Base-by-base conservation (phyloP, 64 coral and sea anemone genomes). In the Astreopora myriophthalma region DNA sequence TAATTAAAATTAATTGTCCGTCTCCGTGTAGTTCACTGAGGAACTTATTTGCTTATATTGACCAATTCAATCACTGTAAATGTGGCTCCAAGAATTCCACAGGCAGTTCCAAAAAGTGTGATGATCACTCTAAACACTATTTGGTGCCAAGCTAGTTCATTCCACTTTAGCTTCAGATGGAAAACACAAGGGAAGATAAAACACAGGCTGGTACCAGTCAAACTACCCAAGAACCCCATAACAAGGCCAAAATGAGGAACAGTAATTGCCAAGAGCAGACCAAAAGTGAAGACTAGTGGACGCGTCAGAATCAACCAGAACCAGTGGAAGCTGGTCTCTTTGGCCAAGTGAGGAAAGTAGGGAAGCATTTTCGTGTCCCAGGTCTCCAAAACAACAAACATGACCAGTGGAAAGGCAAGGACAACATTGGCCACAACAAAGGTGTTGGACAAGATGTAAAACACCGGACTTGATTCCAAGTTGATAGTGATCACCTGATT, bases 211-310 rank as follows among this genome's bases (percentile, higher is more conserved):
- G 79, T 96, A 6, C 95, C 95, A 42, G 95, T 96, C 36, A 96
- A 86, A 46, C 95, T 96, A 19, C 95, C 95, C 12, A 96, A 52
- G 0, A 96, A 76, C 22, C 95, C 91, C 95, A 96, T 93, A 6
- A 96, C 73, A n/a, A 96, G 68, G 63, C 89, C 95, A 86, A 96
- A 96, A 86, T 96, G 95, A 12, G 95, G 95, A 31, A 96, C 95
- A 79, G 84, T 84, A 48, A 96, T 61, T 33, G 89, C 95, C 22
- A 96, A 31, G 49, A 96, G 89, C 20, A 96, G 33, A 5, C 89
- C 95, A n/a, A 96, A 55, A 10, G 86, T 96, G 66, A 96, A 58
- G 31, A 96, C 69, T 5, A 96, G 69, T 26, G 86, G 84, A 16
- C 95, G 61, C 0, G 86, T 89, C 6, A 96, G 68, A 19, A 89